Conservation (phyloP, 2,113 vertebrate genomes). For the Equus quagga region DNA sequence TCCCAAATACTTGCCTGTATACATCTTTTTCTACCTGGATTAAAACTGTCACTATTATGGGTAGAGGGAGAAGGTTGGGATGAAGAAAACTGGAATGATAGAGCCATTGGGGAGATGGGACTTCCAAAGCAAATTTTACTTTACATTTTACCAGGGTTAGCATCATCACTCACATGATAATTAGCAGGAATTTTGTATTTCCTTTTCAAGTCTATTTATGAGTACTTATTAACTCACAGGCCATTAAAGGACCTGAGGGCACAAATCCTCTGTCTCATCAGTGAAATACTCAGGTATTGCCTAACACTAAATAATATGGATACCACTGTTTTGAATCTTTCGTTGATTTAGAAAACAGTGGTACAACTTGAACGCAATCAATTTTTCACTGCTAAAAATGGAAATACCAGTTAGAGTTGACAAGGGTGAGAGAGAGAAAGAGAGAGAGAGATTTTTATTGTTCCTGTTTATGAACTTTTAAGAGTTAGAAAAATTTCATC, state of each 20-base stretch:
- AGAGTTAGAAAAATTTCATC: conserved; percentile 36
- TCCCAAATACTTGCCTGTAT: not conserved
- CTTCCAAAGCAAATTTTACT: not conserved
- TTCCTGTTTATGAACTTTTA: conserved; percentile 52
- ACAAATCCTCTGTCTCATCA: not conserved
- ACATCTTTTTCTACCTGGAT: not conserved
- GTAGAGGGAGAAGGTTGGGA: not conserved
- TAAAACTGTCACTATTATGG: not conserved
- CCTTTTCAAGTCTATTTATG: not conserved
- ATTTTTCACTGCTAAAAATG: not conserved
- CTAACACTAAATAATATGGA: not conserved
- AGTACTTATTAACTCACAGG: not conserved
- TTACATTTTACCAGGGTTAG: not conserved
- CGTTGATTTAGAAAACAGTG: conserved; percentile 11
- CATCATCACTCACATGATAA: not conserved
- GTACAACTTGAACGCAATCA: not conserved
- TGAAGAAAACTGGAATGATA: not conserved
- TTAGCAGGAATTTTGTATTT: not conserved
- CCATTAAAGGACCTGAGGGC: not conserved
- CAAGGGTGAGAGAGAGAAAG: not conserved
- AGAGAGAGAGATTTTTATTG: not conserved
- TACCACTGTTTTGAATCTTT: not conserved
- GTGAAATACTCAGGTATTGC: conserved; percentile 29
- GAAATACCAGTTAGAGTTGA: not conserved
- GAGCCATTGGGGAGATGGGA: not conserved